These are phyloP conservation scores for Leptobrachium ailaonicum DNA, from an alignment of 2,113 vertebrate genomes.

Conservation along the genomic window DNA sequence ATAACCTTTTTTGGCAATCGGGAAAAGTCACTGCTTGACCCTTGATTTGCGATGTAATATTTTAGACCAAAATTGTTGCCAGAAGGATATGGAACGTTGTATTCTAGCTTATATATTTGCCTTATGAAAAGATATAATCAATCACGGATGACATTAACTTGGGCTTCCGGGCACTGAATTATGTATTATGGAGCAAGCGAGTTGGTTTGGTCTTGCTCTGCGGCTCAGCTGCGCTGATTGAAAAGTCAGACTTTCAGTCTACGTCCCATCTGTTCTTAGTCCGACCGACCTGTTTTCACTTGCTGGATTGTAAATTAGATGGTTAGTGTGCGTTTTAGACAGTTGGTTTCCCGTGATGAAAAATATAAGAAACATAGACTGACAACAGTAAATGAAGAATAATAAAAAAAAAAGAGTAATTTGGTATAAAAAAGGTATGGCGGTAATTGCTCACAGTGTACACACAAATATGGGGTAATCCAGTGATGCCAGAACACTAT, in stretches of 20 bases:
- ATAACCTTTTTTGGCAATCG: background rate
- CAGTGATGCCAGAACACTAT: too few species aligned
- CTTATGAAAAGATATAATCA: conserved; percentile 16
- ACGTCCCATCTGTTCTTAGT: conserved; percentile 41
- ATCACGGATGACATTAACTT: conserved; percentile 19
- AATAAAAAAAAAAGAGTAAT: background rate
- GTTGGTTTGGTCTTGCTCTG: conserved; percentile 24
- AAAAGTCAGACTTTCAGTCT: conserved; percentile 40
- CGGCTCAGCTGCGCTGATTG: conserved; percentile 12
- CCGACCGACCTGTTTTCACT: conserved; percentile 40
- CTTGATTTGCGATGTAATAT: background rate
- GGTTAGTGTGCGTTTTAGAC: conserved; percentile 3
- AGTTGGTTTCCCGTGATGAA: background rate
- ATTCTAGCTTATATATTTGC: conserved; percentile 19
- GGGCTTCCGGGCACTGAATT: conserved; percentile 28
- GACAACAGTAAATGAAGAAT: background rate
- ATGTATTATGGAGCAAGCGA: conserved; percentile 26
- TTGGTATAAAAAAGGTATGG: too few species aligned
- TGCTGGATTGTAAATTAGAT: conserved; percentile 39
- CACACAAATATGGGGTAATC: too few species aligned
- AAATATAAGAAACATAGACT: background rate
- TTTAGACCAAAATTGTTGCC: conserved; percentile 1
- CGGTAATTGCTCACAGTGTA: too few species aligned
- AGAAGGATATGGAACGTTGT: background rate
- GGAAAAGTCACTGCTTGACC: background rate